These are phyloP conservation scores for Cephonodes hylas DNA, from an alignment of 2,888 invertebrate species.

Conservation along the genomic window DNA sequence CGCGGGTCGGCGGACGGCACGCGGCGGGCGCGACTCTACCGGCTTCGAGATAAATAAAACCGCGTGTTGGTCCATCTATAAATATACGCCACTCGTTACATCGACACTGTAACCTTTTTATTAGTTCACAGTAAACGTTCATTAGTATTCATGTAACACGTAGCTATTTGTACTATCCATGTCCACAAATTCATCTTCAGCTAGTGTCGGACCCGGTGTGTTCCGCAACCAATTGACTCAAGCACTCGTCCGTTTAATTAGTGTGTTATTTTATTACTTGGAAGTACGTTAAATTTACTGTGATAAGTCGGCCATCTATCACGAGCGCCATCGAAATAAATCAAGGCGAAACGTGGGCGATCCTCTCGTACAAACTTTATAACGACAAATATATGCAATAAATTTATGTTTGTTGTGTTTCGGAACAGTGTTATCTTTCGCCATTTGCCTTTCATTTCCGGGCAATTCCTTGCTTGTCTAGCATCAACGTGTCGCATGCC, in stretches of 20 bases:
- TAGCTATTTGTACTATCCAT: constrained; percentile 23
- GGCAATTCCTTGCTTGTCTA: constrained; percentile 3
- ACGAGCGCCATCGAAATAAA: background rate
- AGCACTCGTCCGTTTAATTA: background rate
- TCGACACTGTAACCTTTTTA: constrained; percentile 61
- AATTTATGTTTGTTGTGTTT: background rate
- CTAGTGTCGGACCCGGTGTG: background rate
- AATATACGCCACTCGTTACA: constrained; percentile 58
- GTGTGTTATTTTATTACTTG: background rate
- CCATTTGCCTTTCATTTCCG: background rate
- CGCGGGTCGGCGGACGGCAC: background rate
- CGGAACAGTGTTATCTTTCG: background rate
- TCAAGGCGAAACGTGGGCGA: background rate
- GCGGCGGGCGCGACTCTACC: background rate
- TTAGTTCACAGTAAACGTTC: constrained; percentile 40
- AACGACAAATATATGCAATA: constrained; percentile 4
- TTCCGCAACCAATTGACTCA: background rate
- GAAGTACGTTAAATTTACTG: background rate
- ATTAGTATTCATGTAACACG: constrained; percentile 8
- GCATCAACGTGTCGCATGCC: background rate
- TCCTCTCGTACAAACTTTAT: background rate
- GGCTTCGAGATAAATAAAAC: constrained; percentile 55
- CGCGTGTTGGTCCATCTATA: constrained; percentile 71
- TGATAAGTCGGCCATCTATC: constrained; percentile 16
- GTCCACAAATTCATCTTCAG: background rate